These are phyloP conservation scores for Tipula unca DNA, from an alignment of 2,888 invertebrate species.

Conservation along the genomic window DNA sequence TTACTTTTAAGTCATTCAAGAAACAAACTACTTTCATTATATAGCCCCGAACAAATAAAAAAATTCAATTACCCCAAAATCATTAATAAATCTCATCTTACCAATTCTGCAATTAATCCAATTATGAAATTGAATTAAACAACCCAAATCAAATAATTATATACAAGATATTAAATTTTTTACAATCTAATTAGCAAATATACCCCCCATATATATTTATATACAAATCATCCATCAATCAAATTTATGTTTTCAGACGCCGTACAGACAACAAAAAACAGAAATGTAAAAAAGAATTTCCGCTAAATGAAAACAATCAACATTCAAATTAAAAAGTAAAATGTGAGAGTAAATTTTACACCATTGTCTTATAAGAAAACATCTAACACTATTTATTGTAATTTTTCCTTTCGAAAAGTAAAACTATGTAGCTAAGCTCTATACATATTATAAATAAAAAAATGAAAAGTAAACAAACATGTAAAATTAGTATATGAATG, in stretches of 20 bases:
- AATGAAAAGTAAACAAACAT: background rate
- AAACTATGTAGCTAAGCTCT: background rate
- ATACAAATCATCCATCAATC: background rate
- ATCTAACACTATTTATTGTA: background rate
- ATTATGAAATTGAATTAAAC: background rate
- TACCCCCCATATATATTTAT: background rate
- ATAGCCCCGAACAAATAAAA: background rate
- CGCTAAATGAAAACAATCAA: constrained; percentile 14
- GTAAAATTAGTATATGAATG: background rate
- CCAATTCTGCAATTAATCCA: background rate
- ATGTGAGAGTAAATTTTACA: background rate
- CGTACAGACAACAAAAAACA: background rate
- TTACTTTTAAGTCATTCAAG: background rate
- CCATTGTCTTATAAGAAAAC: background rate
- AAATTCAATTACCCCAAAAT: background rate
- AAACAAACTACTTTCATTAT: background rate
- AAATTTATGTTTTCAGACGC: background rate
- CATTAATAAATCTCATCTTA: background rate
- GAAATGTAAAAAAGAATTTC: background rate
- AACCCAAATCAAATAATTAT: background rate
- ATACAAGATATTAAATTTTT: background rate
- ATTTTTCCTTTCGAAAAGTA: background rate
- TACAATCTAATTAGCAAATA: background rate
- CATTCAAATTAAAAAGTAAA: background rate
- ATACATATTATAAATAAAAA: background rate